Evolutionary conservation across 2,113 vertebrate species (phyloP).

Genomic region (Pongo pygmaeus): DNA sequence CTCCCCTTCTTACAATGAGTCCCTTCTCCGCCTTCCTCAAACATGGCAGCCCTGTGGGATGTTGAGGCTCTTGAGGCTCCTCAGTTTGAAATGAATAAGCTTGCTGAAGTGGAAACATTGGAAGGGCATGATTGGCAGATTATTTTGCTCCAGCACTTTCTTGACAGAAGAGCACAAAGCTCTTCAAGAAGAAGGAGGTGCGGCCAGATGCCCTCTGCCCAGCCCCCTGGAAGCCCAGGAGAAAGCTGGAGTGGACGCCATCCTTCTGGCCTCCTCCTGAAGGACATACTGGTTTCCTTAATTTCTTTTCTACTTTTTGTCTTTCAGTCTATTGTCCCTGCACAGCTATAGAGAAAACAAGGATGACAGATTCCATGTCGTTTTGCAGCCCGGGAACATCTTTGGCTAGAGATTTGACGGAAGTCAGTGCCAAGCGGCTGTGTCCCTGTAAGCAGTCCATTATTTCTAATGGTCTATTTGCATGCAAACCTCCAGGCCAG

Average conservation of each 20-base stretch:
- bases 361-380: not conserved
- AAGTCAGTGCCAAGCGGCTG: slow-evolving; percentile 15
- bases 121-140: not conserved
- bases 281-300: not conserved
- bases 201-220: fast-evolving
- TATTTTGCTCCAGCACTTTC: not conserved
- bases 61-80: not conserved
- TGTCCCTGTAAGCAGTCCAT: slow-evolving; percentile 16
- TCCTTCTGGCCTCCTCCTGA: not conserved
- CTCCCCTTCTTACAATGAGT: not conserved
- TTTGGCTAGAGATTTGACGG: slow-evolving; percentile 49
- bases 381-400: not conserved
- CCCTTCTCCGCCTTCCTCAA: not conserved
- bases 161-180: not conserved
- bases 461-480: slow-evolving; percentile 62
- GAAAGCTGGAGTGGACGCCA: not conserved
- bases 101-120: not conserved
- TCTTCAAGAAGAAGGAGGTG: too few relatives aligned
- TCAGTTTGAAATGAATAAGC: not conserved
- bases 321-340: not conserved
- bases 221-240: not conserved
- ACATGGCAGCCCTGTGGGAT: not conserved
- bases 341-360: not conserved
- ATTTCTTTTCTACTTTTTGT: not conserved
- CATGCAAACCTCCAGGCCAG: slow-evolving; percentile 10